These are phyloP conservation scores for Pelecanus crispus DNA, from an alignment of 2,113 vertebrate genomes.

Conservation along the genomic window DNA sequence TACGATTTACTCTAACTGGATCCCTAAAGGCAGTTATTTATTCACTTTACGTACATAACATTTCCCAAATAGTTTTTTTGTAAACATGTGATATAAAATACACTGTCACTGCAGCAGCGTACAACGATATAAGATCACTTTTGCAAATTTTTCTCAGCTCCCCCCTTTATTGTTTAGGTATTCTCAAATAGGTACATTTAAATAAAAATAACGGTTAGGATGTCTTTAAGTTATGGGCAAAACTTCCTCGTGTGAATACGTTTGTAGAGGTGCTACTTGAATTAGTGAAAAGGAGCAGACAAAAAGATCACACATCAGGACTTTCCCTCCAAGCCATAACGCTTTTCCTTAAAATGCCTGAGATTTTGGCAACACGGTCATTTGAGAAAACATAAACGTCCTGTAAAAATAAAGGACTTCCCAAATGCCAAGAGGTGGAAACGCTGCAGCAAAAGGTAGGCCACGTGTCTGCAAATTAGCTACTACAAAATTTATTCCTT, in stretches of 20 bases:
- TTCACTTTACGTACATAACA: background rate
- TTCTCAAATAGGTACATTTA: background rate
- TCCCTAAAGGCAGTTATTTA: background rate
- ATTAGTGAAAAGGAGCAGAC: background rate
- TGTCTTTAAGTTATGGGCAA: background rate
- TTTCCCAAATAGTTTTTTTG: background rate
- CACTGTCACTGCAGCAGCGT: background rate
- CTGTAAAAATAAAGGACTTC: background rate
- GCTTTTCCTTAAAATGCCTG: background rate
- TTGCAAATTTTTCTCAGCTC: background rate
- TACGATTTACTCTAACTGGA: background rate
- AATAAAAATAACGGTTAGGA: background rate
- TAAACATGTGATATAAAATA: background rate
- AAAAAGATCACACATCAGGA: background rate
- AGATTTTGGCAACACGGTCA: background rate
- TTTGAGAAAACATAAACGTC: background rate
- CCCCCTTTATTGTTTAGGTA: rapidly evolving
- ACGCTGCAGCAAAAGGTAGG: background rate
- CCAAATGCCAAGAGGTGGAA: background rate
- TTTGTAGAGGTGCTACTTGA: background rate
- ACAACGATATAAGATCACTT: background rate
- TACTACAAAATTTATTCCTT: background rate
- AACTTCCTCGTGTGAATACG: background rate
- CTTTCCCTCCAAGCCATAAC: background rate
- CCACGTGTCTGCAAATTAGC: background rate